Evolutionary conservation across 2,113 vertebrate genomes (phyloP).

Genomic region (Serinus canaria): DNA sequence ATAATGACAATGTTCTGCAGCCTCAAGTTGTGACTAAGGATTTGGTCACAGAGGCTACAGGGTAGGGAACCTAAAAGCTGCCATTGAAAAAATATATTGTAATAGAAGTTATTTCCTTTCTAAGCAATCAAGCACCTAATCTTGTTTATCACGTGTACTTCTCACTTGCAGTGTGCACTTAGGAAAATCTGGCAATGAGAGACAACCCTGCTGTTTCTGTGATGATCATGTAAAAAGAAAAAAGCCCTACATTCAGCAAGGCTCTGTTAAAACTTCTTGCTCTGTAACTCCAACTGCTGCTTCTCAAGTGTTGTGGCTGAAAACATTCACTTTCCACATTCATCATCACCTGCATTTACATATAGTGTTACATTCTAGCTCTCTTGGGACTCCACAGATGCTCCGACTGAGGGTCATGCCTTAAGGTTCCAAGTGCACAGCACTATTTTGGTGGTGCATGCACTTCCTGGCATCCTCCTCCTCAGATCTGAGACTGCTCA

Average conservation of each 20-base stretch:
- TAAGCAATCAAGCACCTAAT: not conserved
- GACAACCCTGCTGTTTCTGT: not conserved
- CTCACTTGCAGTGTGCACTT: not conserved
- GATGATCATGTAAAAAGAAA: not conserved
- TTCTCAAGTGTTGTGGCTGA: not conserved
- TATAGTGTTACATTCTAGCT: not conserved
- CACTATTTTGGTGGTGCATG: not conserved
- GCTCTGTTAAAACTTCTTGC: not conserved
- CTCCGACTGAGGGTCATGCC: not conserved
- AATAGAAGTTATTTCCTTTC: not conserved
- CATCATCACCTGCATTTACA: not conserved
- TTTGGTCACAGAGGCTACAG: not conserved
- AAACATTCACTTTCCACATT: not conserved
- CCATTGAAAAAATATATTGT: not conserved
- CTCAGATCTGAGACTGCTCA: not conserved
- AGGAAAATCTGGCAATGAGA: not conserved
- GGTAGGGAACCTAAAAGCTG: not conserved
- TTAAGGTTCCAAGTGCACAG: not conserved
- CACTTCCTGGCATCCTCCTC: not conserved
- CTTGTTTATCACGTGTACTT: not conserved
- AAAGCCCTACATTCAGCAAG: not conserved
- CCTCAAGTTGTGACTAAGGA: not conserved
- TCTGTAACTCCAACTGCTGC: not conserved
- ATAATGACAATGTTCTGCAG: conserved; percentile 27
- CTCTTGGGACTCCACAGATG: not conserved